Percentiles rank a stretch among this genome's conserved stretches.
phyloP scores from a whole-genome alignment of 2,797 vertebrate genomes.

The Acrossocheilus fasciatus region DNA sequence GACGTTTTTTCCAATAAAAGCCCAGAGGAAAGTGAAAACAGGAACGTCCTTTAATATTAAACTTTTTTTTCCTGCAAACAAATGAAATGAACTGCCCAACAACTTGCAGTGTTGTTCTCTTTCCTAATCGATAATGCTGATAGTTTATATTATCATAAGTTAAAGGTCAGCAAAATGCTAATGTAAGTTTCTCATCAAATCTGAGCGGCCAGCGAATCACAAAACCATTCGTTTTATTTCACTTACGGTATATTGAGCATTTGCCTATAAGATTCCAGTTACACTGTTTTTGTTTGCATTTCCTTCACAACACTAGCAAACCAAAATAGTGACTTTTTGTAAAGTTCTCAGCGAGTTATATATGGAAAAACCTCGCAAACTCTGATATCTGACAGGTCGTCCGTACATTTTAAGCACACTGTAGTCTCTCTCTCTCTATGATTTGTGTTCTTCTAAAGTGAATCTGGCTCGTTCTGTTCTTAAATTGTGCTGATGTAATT shows the following conservation, averaged over 20 bases:
- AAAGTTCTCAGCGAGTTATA: background rate
- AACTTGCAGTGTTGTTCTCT: constrained; percentile 15
- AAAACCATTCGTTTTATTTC: constrained; percentile 21
- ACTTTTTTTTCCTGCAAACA: constrained; percentile 29
- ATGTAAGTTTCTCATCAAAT: constrained; percentile 47
- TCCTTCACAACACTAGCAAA: background rate
- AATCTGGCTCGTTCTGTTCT: constrained; percentile 46
- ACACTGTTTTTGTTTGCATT: background rate
- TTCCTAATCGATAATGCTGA: constrained; percentile 57
- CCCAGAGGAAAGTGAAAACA: constrained; percentile 6
- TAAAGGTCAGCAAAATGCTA: constrained; percentile 62
- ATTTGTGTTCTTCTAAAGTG: constrained; percentile 50
- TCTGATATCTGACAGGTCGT: constrained; percentile 37
- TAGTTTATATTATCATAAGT: constrained; percentile 59
- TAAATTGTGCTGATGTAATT: constrained; percentile 63
- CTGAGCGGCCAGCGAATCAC: constrained; percentile 11
- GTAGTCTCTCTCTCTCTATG: constrained; percentile 28
- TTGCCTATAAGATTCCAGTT: background rate
- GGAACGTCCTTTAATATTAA: constrained; percentile 23
- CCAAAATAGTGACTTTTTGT: background rate
- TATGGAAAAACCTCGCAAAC: background rate
- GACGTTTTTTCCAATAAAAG: background rate
- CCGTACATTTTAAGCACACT: constrained; percentile 23
- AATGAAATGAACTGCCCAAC: constrained; percentile 6
- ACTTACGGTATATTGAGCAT: background rate